Evolutionary conservation across 2,113 vertebrate genomes (phyloP), one percentile per base, ranked within the genome.

Genomic region (Perca flavescens): DNA sequence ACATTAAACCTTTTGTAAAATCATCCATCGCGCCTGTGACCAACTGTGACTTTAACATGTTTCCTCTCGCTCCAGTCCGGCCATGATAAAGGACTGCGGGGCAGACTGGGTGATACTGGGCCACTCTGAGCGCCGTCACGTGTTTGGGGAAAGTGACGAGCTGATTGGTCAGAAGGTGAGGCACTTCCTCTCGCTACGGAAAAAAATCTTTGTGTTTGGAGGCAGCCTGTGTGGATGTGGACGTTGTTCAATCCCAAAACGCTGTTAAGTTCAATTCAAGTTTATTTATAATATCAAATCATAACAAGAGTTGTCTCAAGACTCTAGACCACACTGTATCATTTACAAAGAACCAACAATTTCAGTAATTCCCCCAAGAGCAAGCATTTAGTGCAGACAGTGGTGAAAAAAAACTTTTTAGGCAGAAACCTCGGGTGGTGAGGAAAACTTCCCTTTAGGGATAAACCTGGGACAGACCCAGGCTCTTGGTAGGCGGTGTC

Each of bases 71-170:
- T 77, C 0, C 87, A 99, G 97, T 91, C 97, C 97, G 28, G 96
- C 96, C 4, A 99, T 99, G 97, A 97, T 98, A 77, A 97, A 98
- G 88, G 97, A 99, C 93, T 96, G 96, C 13, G 97, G 96, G 12
- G 96, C 90, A 0, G 86, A 95, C 0, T 99, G 97, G 97, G 97
- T 98, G 22, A 94, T 99, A 57, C 94, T 99, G 80, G 97, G 97
- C 16, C 97, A 99, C 88, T 99, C 97, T 0, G 97, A 99, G 88
- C 93, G 97, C 79, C 96, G 97, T 2, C 97, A 99, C 0, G 94
- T 99, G 70, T 98, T 99, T 75, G 97, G 97, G 14, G 97, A 99
- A 84, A 95, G 95, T 0, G 96, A 98, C 74, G 97, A 98, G 96
- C 77, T 99, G 82, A 98, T 97, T 83, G 97, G 97, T 1, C 96